phyloP scores from a whole-genome alignment of 23 tunicate genomes.

The Diplosoma virens region DNA sequence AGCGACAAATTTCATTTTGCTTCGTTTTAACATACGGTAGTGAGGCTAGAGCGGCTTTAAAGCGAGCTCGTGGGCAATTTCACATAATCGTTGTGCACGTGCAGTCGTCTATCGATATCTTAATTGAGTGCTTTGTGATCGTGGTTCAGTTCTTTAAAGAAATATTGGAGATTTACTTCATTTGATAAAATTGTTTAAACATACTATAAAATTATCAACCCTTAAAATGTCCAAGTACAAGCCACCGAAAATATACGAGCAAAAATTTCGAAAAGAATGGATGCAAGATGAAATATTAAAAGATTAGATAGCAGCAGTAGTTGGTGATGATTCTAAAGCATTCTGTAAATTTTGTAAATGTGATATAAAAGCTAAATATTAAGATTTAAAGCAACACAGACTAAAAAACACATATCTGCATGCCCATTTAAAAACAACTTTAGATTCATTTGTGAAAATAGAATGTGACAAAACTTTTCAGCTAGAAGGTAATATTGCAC shows the following conservation, averaged over 20 bases:
- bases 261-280: neutral
- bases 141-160: neutral
- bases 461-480: too few relatives aligned
- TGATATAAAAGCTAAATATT: too few relatives aligned
- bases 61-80: neutral
- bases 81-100: neutral
- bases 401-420: neutral
- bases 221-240: neutral
- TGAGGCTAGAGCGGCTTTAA: neutral
- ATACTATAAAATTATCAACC: neutral
- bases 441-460: neutral
- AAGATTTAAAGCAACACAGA: neutral
- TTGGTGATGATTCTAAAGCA: too few relatives aligned
- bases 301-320: too few relatives aligned
- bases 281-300: too few relatives aligned
- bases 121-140: neutral
- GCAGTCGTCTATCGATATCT: neutral
- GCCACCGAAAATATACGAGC: neutral
- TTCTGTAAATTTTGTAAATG: too few relatives aligned
- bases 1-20: neutral
- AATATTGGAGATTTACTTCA: neutral
- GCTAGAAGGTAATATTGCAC: neutral
- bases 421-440: neutral
- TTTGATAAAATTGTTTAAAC: neutral
- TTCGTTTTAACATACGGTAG: neutral